phyloP scores from a whole-genome alignment of 2,797 vertebrate species.

The Lepilemur septentrionalis region DNA sequence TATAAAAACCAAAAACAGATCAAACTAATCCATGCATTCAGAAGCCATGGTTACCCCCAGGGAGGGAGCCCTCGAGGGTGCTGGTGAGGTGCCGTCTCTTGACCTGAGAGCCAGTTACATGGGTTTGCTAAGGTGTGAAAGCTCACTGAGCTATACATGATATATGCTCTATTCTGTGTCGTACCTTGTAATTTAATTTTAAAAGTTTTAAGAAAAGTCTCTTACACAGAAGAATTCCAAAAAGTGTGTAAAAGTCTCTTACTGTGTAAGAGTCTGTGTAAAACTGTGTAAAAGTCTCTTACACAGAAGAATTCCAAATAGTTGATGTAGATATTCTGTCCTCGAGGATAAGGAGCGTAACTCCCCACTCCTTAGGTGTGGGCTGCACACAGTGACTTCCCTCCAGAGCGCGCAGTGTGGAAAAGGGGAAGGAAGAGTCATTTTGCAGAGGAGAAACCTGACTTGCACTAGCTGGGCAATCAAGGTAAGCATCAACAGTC shows the following conservation, averaged over 20 bases:
- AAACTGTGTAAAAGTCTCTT: background rate
- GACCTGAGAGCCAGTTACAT: background rate
- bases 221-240: background rate
- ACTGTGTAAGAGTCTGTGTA: too few species aligned
- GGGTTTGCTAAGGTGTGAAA: background rate
- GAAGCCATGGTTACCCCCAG: background rate
- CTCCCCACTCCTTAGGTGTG: background rate
- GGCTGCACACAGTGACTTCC: background rate
- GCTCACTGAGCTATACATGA: background rate
- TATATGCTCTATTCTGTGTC: background rate
- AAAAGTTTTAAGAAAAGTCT: background rate
- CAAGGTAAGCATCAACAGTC: background rate
- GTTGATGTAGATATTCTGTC: background rate
- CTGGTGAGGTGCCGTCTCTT: background rate
- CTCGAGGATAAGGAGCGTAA: background rate
- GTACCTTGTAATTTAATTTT: background rate
- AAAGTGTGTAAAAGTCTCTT: too few species aligned
- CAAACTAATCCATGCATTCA: background rate
- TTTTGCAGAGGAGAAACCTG: background rate
- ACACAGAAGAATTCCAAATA: background rate
- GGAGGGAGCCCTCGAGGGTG: background rate
- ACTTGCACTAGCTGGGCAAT: too few species aligned
- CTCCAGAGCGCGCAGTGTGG: background rate
- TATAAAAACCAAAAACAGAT: background rate
- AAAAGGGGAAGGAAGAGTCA: background rate